phyloP scores from a whole-genome alignment of 1,140 invertebrate species.

The Macrostomum lignano region DNA sequence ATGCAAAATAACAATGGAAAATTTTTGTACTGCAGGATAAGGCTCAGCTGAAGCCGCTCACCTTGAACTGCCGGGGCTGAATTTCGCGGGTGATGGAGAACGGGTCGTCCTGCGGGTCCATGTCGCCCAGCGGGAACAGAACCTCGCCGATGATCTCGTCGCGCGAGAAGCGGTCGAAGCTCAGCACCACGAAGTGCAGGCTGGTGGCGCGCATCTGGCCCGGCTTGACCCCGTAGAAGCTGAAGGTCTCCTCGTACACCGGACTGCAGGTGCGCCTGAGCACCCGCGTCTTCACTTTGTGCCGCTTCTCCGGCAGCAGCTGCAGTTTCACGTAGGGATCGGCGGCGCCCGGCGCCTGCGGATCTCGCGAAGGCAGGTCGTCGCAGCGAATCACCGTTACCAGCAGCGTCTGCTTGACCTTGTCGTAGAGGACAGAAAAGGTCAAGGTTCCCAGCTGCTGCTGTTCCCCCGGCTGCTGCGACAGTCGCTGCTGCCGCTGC shows the following conservation, averaged over 20 bases:
- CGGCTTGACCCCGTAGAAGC: slow-evolving; percentile 42
- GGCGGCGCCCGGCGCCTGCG: slow-evolving; percentile 39
- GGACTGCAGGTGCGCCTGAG: slow-evolving; percentile 54
- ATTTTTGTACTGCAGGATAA: too few relatives aligned
- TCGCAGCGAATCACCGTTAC: slow-evolving; percentile 46
- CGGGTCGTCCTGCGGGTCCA: too few relatives aligned
- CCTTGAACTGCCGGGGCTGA: slow-evolving; percentile 18
- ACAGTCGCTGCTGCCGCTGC: too few relatives aligned
- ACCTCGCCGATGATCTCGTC: slow-evolving; percentile 57
- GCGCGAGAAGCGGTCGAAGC: slow-evolving; percentile 59
- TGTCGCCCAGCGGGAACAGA: slow-evolving; percentile 14
- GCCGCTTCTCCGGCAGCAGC: slow-evolving; percentile 51
- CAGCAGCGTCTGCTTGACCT: slow-evolving; percentile 56
- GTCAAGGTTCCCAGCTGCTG: slow-evolving; percentile 53
- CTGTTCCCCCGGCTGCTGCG: too few relatives aligned
- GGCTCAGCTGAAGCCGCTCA: too few relatives aligned
- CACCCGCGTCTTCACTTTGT: slow-evolving; percentile 54
- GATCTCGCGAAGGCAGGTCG: slow-evolving; percentile 7
- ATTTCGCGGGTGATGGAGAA: slow-evolving; percentile 16
- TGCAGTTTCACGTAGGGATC: slow-evolving; percentile 62
- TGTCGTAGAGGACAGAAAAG: slow-evolving; percentile 42
- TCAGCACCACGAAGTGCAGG: slow-evolving; percentile 49
- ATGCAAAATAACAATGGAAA: too few relatives aligned
- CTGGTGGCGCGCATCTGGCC: slow-evolving; percentile 42
- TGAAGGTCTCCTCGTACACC: slow-evolving; percentile 56